phyloP scores from a whole-genome alignment of 2,113 vertebrate genomes.

The Syngnathus floridae region DNA sequence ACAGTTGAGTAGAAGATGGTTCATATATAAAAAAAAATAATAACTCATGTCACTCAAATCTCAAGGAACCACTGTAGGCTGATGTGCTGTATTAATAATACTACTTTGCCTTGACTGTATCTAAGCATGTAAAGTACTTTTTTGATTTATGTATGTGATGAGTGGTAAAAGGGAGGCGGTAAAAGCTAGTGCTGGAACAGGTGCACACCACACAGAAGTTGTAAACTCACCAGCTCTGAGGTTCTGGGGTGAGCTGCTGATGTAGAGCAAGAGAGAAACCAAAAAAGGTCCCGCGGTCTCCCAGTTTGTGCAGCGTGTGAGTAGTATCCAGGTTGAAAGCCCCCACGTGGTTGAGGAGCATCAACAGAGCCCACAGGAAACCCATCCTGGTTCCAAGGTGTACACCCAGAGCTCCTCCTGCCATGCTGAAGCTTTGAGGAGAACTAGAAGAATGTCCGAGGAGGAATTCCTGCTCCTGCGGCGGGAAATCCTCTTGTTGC shows the following conservation, averaged over 20 bases:
- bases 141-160: neutral
- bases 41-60: neutral
- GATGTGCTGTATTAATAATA: neutral
- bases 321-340: conserved; percentile 86
- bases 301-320: conserved; percentile 78
- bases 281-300: conserved; percentile 80
- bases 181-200: neutral
- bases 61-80: neutral
- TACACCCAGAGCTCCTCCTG: conserved; percentile 14
- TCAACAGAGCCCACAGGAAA: conserved; percentile 46
- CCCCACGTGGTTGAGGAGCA: conserved; percentile 28
- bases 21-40: no score
- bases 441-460: neutral
- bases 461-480: conserved; percentile 16
- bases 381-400: conserved; percentile 35
- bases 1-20: no score
- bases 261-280: conserved; percentile 88
- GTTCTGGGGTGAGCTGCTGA: conserved; percentile 76
- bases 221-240: conserved; percentile 84
- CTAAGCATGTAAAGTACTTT: neutral
- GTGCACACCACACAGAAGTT: conserved; percentile 6
- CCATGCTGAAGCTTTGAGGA: conserved; percentile 39
- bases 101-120: neutral
- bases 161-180: neutral
- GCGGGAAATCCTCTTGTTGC: conserved; percentile 22